Evolutionary conservation across 2,797 vertebrate genomes (phyloP).

Genomic region (Tamandua tetradactyla): DNA sequence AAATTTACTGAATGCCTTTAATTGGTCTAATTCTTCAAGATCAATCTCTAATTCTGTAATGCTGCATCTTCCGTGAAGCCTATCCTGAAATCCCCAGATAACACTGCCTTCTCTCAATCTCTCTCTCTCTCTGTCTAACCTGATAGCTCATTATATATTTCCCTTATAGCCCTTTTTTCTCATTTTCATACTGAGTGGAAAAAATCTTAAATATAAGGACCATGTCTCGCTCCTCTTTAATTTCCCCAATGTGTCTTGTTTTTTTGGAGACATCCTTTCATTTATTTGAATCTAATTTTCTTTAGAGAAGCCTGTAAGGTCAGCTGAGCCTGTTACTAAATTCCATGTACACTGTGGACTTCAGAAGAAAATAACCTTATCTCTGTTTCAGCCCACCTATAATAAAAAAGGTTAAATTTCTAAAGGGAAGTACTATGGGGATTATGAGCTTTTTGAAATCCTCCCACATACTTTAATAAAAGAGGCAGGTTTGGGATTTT

Average conservation of each 20-base stretch:
- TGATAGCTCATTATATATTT: neutral
- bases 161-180: neutral
- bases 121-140: neutral
- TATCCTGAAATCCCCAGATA: neutral
- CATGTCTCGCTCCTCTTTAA: neutral
- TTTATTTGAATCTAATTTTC: neutral
- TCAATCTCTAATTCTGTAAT: neutral
- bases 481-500: neutral
- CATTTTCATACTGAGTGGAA: neutral
- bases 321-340: neutral
- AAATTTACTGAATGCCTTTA: neutral
- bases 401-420: neutral
- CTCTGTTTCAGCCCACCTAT: neutral
- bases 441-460: neutral
- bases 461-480: neutral
- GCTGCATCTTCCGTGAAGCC: neutral
- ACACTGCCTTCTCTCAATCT: fast-evolving
- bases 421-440: neutral
- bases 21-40: neutral
- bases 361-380: neutral
- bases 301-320: neutral
- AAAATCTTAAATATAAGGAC: neutral
- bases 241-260: neutral
- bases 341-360: neutral
- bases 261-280: neutral